Conservation (phyloP, 1,140 invertebrate species). For the Halesus radiatus region DNA sequence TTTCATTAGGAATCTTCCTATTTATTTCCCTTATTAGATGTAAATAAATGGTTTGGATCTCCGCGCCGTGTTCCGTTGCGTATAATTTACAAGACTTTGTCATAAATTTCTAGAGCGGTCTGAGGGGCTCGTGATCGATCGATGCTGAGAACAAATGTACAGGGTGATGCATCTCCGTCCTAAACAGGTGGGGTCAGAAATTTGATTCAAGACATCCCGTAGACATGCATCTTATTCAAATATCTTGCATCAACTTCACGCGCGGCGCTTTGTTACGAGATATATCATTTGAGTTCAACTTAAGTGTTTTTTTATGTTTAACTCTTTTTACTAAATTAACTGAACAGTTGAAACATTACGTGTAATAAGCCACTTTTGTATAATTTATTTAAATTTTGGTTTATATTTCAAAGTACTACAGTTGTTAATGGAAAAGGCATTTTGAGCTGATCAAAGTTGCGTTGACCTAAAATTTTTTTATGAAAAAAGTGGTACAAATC, state of each 20-base stretch:
- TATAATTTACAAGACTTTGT: slow-evolving; percentile 8
- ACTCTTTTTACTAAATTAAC: too few relatives aligned
- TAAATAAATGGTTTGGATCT: slow-evolving; percentile 17
- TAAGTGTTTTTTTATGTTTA: too few relatives aligned
- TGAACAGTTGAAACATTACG: too few relatives aligned
- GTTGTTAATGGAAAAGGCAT: too few relatives aligned
- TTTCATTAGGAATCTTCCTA: background rate
- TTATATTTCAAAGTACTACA: too few relatives aligned
- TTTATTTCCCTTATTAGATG: background rate
- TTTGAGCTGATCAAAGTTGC: too few relatives aligned
- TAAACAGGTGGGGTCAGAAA: slow-evolving; percentile 27
- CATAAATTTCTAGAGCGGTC: slow-evolving; percentile 14
- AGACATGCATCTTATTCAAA: slow-evolving; percentile 35
- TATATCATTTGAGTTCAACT: slow-evolving; percentile 21
- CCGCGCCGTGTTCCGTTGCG: background rate
- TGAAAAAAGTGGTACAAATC: too few relatives aligned
- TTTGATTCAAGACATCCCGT: slow-evolving; percentile 34
- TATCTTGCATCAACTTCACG: slow-evolving; percentile 20
- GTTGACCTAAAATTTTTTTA: too few relatives aligned
- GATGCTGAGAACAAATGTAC: slow-evolving; percentile 20
- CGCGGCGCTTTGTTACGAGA: background rate
- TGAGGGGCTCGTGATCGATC: slow-evolving; percentile 22
- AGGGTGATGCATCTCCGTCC: slow-evolving; percentile 30
- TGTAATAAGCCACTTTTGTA: too few relatives aligned
- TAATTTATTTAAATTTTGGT: too few relatives aligned